These are phyloP conservation scores for Himalopsyche phryganea DNA, from an alignment of 1,140 invertebrate genomes.

Conservation along the genomic window DNA sequence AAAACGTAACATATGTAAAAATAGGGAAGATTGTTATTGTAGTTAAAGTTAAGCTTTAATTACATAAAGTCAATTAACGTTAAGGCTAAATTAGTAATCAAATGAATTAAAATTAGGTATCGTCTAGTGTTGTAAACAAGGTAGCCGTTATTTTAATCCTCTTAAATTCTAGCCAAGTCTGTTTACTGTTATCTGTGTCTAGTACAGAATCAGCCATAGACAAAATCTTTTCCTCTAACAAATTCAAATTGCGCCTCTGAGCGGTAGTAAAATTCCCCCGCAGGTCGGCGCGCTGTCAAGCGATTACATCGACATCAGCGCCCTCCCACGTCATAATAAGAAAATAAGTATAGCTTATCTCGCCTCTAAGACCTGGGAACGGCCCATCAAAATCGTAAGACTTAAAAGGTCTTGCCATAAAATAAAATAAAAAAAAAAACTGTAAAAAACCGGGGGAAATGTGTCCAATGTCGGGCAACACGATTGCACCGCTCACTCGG, in stretches of 20 bases:
- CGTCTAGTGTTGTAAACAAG: no score
- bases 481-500: constrained; percentile 12
- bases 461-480: constrained; percentile 13
- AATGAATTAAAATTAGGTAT: no score
- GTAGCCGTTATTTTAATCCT: no score
- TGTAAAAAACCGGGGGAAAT: constrained; percentile 11
- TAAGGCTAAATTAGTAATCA: no score
- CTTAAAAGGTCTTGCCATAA: constrained; percentile 34
- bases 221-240: no score
- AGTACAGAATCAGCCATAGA: no score
- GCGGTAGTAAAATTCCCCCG: constrained; percentile 18
- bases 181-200: no score
- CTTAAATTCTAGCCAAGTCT: no score
- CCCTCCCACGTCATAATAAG: constrained; percentile 35
- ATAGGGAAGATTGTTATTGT: no score
- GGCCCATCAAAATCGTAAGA: constrained; percentile 35
- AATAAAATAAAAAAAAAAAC: constrained; percentile 22
- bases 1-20: no score
- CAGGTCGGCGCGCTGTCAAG: constrained; percentile 16
- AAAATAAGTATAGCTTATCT: constrained; percentile 34
- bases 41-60: no score
- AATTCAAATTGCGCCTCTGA: background rate
- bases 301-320: constrained; percentile 32
- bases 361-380: constrained; percentile 32
- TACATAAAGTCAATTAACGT: no score